phyloP scores from a whole-genome alignment of 1,140 invertebrate species.

The Drosophila trapezifrons region DNA sequence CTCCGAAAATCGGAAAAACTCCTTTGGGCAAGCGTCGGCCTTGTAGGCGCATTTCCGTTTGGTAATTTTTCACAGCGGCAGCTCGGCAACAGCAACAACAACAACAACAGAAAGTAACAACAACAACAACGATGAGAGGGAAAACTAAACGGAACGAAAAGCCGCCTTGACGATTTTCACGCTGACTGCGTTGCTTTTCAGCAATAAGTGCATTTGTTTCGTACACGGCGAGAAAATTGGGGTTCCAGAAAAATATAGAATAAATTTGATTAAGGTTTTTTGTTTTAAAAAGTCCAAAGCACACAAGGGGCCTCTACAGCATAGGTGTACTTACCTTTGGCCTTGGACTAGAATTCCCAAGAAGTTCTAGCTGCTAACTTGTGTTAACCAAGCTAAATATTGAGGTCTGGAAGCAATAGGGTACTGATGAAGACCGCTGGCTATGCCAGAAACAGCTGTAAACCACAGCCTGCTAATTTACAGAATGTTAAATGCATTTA shows the following conservation, averaged over 20 bases:
- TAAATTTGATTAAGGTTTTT: background rate
- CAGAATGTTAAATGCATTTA: no score
- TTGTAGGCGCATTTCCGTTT: conserved; percentile 79
- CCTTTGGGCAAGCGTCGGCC: conserved; percentile 46
- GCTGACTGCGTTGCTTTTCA: conserved; percentile 55
- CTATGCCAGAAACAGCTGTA: no score
- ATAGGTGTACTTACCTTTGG: no score
- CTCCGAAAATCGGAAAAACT: conserved; percentile 29
- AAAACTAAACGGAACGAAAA: conserved; percentile 58
- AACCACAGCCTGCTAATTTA: no score
- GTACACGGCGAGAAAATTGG: conserved; percentile 19
- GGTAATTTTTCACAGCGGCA: conserved; percentile 72
- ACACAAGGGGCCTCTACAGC: background rate
- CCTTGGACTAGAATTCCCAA: background rate
- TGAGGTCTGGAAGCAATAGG: no score
- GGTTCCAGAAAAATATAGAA: background rate
- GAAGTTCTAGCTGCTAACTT: background rate
- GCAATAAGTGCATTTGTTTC: conserved; percentile 67
- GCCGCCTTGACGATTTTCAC: conserved; percentile 71
- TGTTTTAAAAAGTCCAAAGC: background rate
- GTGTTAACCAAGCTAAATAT: no score
- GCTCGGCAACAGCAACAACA: conserved; percentile 20
- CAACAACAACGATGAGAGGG: conserved; percentile 23
- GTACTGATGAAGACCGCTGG: no score
- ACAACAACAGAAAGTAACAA: conserved; percentile 34